Percentiles rank a stretch among this genome's conserved stretches.
phyloP scores from a whole-genome alignment of 2,797 vertebrate genomes.

The Xiphophorus birchmanni region DNA sequence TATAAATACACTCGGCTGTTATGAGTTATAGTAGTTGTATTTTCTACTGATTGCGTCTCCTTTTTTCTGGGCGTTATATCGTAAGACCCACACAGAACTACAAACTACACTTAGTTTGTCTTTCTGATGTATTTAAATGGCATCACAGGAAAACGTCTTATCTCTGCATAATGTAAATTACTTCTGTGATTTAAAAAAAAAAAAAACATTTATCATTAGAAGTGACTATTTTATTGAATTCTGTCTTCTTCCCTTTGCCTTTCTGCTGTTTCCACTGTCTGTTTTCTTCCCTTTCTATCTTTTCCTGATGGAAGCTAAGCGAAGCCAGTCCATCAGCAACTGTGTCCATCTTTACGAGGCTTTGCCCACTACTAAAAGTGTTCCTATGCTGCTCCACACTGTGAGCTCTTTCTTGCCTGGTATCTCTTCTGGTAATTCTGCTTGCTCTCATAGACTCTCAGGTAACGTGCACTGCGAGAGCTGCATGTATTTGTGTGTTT shows the following conservation, averaged over 20 bases:
- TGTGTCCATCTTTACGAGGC: constrained; percentile 98
- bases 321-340: constrained; percentile 99
- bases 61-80: neutral
- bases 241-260: constrained; percentile 57
- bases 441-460: constrained; percentile 97
- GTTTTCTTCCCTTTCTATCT: constrained; percentile 74
- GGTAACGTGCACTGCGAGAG: constrained; percentile 88
- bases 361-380: constrained; percentile 97
- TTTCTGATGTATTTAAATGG: neutral
- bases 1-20: neutral
- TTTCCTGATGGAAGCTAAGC: constrained; percentile 91
- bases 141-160: neutral
- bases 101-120: neutral
- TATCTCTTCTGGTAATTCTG: constrained; percentile 95
- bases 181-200: neutral
- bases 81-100: neutral
- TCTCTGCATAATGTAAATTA: constrained; percentile 5
- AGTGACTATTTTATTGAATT: constrained; percentile 49
- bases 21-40: neutral
- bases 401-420: constrained; percentile 98
- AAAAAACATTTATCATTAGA: constrained; percentile 11
- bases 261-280: constrained; percentile 53
- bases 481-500: constrained; percentile 60
- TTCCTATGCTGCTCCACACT: constrained; percentile 98
- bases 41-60: neutral